Conservation (phyloP, 37 sponge, comb jelly and placozoan genomes). For the Haliclona indistincta region DNA sequence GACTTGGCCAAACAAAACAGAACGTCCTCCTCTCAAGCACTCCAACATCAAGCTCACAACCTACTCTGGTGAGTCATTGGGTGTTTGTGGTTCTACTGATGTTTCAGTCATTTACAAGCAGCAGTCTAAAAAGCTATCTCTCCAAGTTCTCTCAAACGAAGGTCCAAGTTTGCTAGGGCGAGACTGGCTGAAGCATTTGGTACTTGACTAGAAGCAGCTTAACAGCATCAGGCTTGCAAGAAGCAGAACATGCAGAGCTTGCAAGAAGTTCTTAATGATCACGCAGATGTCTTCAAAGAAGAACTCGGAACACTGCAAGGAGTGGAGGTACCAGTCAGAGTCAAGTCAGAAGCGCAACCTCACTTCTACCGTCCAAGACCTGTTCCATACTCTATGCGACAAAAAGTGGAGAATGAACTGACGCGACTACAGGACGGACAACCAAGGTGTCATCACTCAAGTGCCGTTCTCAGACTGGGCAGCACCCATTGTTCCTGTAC, state of each 20-base stretch:
- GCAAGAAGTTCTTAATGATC: slow-evolving; percentile 10
- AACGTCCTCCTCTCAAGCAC: not conserved
- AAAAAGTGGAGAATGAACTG: slow-evolving; percentile 41
- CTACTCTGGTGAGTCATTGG: not conserved
- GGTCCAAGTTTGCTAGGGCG: slow-evolving; percentile 45
- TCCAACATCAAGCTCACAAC: not conserved
- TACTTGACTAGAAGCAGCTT: not conserved
- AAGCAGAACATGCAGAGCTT: not conserved
- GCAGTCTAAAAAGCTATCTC: not conserved
- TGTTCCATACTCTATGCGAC: slow-evolving; percentile 53
- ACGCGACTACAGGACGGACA: too few species aligned
- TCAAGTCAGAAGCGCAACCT: slow-evolving; percentile 35
- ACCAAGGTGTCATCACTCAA: too few species aligned
- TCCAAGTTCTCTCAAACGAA: slow-evolving; percentile 9
- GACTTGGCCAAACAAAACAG: not conserved
- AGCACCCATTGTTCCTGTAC: too few species aligned
- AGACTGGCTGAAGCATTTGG: slow-evolving; percentile 16
- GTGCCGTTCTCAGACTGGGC: too few species aligned
- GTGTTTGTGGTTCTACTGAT: not conserved
- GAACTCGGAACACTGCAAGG: slow-evolving; percentile 43
- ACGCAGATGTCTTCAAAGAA: slow-evolving; percentile 31
- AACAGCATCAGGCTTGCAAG: not conserved
- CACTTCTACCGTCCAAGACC: slow-evolving; percentile 35
- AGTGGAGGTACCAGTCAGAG: slow-evolving; percentile 9
- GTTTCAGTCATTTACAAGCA: not conserved